A percentile compares a stretch with the other conserved stretches of the same genome.
phyloP scores from a whole-genome alignment of 1,140 invertebrate genomes.

The Chelonus insularis region DNA sequence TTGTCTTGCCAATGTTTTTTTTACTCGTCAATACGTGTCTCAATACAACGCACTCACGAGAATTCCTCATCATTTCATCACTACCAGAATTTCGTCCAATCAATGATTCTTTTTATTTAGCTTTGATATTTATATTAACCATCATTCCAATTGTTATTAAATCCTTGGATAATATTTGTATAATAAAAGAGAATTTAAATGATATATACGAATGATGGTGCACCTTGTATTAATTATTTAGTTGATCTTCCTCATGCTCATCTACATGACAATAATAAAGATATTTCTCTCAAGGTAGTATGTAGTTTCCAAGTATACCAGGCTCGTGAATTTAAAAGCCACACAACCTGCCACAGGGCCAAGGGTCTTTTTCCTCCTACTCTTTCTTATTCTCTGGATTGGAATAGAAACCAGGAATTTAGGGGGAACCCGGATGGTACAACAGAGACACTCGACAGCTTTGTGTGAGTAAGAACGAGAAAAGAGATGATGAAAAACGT shows the following conservation, averaged over 20 bases:
- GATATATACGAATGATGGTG: no score
- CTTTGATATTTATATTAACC: no score
- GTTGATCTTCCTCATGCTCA: no score
- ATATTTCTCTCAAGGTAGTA: slow-evolving; percentile 49
- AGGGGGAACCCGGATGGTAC: slow-evolving; percentile 6
- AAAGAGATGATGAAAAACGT: slow-evolving; percentile 22
- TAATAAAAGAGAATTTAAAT: background rate
- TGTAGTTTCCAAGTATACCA: background rate
- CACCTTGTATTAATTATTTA: no score
- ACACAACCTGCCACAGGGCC: slow-evolving; percentile 13
- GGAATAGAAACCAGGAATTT: slow-evolving; percentile 28
- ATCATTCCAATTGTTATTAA: no score
- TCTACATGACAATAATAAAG: slow-evolving; percentile 60
- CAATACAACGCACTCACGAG: background rate
- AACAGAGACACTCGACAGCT: background rate
- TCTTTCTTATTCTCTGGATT: background rate
- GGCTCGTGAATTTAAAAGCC: slow-evolving; percentile 45
- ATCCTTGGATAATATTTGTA: background rate
- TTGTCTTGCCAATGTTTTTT: slow-evolving; percentile 12
- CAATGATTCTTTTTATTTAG: background rate
- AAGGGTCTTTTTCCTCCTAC: slow-evolving; percentile 9
- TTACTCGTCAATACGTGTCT: slow-evolving; percentile 7
- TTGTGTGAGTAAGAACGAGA: background rate
- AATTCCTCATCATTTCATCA: background rate
- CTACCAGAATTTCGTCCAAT: background rate